A percentile compares a stretch with the other conserved stretches of the same genome.
These are phyloP conservation scores for Drosophila carrolli DNA, from an alignment of 1,140 invertebrate species.

Conservation along the genomic window DNA sequence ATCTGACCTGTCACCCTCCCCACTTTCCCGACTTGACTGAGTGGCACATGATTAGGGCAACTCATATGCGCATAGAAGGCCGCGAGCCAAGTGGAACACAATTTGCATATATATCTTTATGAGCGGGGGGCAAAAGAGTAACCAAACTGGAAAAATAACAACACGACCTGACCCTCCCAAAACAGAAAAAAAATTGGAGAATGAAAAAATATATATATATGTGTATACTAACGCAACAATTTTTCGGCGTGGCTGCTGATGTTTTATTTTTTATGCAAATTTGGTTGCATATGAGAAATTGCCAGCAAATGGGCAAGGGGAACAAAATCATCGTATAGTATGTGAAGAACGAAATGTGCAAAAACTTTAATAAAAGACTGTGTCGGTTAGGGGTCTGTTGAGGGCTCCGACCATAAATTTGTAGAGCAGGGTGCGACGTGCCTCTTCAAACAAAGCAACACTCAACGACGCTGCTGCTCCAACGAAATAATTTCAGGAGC, in stretches of 20 bases:
- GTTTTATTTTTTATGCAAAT: constrained; percentile 81
- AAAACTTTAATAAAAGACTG: constrained; percentile 75
- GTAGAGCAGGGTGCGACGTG: constrained; percentile 53
- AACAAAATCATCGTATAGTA: constrained; percentile 52
- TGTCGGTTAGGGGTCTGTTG: constrained; percentile 3
- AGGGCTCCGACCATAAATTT: constrained; percentile 60
- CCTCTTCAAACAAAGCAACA: constrained; percentile 82
- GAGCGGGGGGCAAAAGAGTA: constrained; percentile 29
- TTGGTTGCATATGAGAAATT: constrained; percentile 79
- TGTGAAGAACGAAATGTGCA: constrained; percentile 66
- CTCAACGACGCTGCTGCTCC: constrained; percentile 61
- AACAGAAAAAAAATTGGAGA: neutral
- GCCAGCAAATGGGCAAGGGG: constrained; percentile 36
- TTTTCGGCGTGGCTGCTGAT: constrained; percentile 68
- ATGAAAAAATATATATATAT: constrained; percentile 21
- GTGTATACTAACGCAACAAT: constrained; percentile 66
- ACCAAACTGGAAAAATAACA: constrained; percentile 57
- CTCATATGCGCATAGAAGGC: constrained; percentile 39
- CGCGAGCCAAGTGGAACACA: constrained; percentile 58
- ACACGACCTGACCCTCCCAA: constrained; percentile 10
- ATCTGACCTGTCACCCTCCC: constrained; percentile 20
- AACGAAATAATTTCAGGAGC: constrained; percentile 77
- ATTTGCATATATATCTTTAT: constrained; percentile 76
- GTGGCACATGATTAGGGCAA: constrained; percentile 61
- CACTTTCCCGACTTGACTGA: constrained; percentile 29